Evolutionary conservation across 2,888 invertebrate species (phyloP), one percentile per base, ranked within the genome.

Genomic region (Seira ritae): DNA sequence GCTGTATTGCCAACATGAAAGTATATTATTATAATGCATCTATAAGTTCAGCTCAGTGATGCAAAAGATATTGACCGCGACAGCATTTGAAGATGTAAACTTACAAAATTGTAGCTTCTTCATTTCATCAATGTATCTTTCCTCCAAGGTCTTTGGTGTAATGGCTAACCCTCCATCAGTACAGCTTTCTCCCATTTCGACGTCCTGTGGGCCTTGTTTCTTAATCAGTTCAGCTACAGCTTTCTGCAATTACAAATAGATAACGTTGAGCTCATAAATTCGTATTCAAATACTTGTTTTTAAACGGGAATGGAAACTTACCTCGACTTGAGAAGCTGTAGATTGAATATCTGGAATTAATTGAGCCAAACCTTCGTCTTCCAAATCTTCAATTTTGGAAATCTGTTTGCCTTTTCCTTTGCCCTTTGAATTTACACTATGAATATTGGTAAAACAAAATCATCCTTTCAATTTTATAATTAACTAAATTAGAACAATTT

Each of bases 301-400:
- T n/a, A 22, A 31, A 42, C 67, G 60, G 31, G 31, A 31, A 31
- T 31, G 31, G 31, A n/a, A n/a, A n/a, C n/a, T 75, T 85, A 90
- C 90, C 89, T 91, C 90, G 60, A 92, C 92, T 70, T 92, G 90
- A 68, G 89, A 88, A 2, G 92, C 92, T 0, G 92, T 92, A 67
- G 93, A 94, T 91, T 97, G 97, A 90, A 97, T 97, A 90, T 97
- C 97, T 0, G 96, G 97, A 90, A 97, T 97, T 50, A 97, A 92
- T 80, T 95, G 92, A 0, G 97, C 97, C 70, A 97, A 92, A 0
- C 97, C 97, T 90, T 97, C 97, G 90, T 96, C 97, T 88, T 97
- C 97, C 31, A 94, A 93, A 85, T 96, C 95, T 50, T 93, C 93
- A 73, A 90, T 90, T 65, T 91, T 91, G 19, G 90, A 87, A 1